Conservation (phyloP, 2,113 vertebrate genomes). For the Ailuropoda melanoleuca region DNA sequence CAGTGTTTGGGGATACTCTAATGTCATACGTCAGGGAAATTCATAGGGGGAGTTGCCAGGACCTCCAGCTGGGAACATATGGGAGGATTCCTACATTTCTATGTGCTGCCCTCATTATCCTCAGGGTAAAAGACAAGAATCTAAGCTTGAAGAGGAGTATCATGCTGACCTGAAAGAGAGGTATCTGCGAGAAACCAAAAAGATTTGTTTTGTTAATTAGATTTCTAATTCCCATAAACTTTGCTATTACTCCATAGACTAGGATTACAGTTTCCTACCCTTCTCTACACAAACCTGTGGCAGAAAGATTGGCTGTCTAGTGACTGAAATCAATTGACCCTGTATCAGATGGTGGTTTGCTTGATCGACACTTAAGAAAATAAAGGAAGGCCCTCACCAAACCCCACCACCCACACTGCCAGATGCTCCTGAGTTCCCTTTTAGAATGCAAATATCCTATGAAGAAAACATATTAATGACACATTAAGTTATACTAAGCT, state of each 20-base stretch:
- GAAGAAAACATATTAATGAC: neutral
- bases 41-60: constrained; percentile 20
- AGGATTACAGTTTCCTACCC: neutral
- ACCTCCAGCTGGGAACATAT: constrained; percentile 28
- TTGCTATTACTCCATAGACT: neutral
- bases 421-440: constrained; percentile 11
- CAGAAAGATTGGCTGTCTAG: neutral
- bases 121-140: neutral
- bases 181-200: neutral
- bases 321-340: constrained; percentile 19
- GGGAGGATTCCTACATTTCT: neutral
- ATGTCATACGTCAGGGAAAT: constrained; percentile 17
- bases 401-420: neutral
- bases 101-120: neutral
- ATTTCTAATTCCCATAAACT: constrained; percentile 13
- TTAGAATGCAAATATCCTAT: constrained; percentile 15
- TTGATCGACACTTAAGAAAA: constrained; percentile 21
- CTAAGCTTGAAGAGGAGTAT: neutral
- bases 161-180: constrained; percentile 10
- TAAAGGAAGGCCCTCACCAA: neutral
- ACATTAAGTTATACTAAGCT: neutral
- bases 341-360: constrained; percentile 17
- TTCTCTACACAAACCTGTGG: constrained; percentile 19
- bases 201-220: constrained; percentile 32
- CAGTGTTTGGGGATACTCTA: neutral